Evolutionary conservation across 2,888 invertebrate species (phyloP).

Genomic region (Drosophila putrida): DNA sequence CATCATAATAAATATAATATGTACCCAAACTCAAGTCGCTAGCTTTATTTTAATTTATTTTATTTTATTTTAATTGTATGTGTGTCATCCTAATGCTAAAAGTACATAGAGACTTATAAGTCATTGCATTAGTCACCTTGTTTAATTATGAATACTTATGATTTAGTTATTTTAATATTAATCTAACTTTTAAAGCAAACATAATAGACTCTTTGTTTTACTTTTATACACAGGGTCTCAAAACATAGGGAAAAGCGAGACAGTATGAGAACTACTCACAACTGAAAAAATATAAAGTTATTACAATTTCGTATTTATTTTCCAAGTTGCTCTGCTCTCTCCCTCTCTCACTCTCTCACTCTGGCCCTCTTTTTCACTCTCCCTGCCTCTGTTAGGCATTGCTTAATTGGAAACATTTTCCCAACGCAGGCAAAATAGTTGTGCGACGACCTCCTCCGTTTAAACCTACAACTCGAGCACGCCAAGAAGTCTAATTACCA

Average conservation of each 20-base stretch:
- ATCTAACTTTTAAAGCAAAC: too few species aligned
- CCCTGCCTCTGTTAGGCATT: slow-evolving; percentile 10
- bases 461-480: slow-evolving; percentile 55
- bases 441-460: slow-evolving; percentile 31
- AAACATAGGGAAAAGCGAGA: neutral
- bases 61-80: too few species aligned
- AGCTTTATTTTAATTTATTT: too few species aligned
- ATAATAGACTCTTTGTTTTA: too few species aligned
- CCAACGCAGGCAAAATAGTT: slow-evolving; percentile 43
- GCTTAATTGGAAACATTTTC: slow-evolving; percentile 78
- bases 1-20: too few species aligned
- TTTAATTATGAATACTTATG: too few species aligned
- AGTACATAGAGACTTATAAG: too few species aligned
- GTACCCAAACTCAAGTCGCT: too few species aligned
- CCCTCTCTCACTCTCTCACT: neutral
- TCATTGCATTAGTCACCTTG: too few species aligned
- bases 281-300: slow-evolving; percentile 56
- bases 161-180: too few species aligned
- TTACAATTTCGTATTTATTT: slow-evolving; percentile 67
- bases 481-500: slow-evolving; percentile 79
- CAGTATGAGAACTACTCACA: neutral
- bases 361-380: neutral
- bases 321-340: slow-evolving; percentile 9
- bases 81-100: too few species aligned
- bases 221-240: too few species aligned